A percentile compares a stretch with the other conserved stretches of the same genome.
Evolutionary conservation across 2,113 vertebrate genomes (phyloP).

Genomic region (Pao palembangensis): DNA sequence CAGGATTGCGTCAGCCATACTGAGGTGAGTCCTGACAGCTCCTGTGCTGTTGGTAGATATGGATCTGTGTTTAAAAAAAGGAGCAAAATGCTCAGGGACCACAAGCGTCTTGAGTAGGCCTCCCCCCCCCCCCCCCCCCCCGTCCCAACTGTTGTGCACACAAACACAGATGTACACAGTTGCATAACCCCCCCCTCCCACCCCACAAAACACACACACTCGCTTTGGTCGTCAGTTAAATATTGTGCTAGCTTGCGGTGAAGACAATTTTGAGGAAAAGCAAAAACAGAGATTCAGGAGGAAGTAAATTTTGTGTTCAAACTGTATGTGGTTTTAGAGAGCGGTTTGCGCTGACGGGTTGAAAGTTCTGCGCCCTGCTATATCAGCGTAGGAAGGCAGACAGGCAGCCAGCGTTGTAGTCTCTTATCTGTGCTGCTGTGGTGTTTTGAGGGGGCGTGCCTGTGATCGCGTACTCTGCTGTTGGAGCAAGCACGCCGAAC

Average conservation of each 20-base stretch:
- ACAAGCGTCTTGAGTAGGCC: conserved; percentile 62
- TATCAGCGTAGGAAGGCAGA: conserved; percentile 58
- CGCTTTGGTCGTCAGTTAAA: conserved; percentile 38
- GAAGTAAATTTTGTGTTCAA: conserved; percentile 44
- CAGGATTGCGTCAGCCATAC: conserved; percentile 63
- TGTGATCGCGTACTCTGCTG: conserved; percentile 70
- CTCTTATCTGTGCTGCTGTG: conserved; percentile 64
- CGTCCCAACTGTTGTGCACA: conserved; percentile 34
- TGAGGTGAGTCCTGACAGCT: conserved; percentile 73
- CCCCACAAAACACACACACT: conserved; percentile 3
- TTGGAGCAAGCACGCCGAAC: conserved; percentile 60
- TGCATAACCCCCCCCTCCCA: not conserved
- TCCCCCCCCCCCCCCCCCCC: conserved; percentile 44
- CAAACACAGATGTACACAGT: conserved; percentile 23
- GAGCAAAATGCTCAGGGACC: conserved; percentile 70
- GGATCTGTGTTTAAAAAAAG: conserved; percentile 70
- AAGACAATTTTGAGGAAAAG: conserved; percentile 53
- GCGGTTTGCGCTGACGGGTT: conserved; percentile 52
- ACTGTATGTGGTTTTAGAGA: conserved; percentile 54
- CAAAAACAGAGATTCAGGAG: conserved; percentile 38
- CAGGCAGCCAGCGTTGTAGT: conserved; percentile 49
- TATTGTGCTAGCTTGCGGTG: conserved; percentile 40
- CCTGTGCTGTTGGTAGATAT: conserved; percentile 70
- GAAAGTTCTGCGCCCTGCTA: conserved; percentile 46
- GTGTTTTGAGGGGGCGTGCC: conserved; percentile 71